Conservation (phyloP, 1,140 invertebrate species). For the Thaumetopoea pityocampa region DNA sequence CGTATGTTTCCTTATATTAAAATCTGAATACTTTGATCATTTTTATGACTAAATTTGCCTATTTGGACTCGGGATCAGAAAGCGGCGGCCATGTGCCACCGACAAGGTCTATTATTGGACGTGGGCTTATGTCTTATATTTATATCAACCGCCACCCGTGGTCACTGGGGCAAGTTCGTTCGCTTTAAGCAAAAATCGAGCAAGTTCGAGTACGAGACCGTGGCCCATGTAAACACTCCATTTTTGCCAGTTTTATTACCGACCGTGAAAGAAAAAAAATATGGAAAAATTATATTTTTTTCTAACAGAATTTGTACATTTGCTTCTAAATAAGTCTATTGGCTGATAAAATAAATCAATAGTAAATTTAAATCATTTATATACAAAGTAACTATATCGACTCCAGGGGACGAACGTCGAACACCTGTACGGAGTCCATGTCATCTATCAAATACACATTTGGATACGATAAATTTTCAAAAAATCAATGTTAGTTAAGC, state of each 20-base stretch:
- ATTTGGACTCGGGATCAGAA: constrained; percentile 20
- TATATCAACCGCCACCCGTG: constrained; percentile 52
- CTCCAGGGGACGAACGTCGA: too few species aligned
- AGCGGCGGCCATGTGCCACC: constrained; percentile 34
- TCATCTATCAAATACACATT: too few species aligned
- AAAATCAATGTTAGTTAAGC: too few species aligned
- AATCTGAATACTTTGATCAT: too few species aligned
- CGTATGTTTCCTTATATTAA: too few species aligned
- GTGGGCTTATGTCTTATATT: constrained; percentile 56
- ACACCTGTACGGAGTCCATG: too few species aligned
- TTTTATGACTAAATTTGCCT: constrained; percentile 9
- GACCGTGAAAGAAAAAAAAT: constrained; percentile 5
- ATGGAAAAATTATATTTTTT: not conserved
- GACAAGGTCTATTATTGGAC: constrained; percentile 45
- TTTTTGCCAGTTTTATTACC: constrained; percentile 7
- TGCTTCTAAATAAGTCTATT: too few species aligned
- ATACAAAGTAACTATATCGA: too few species aligned
- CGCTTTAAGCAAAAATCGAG: constrained; percentile 68
- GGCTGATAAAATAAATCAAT: too few species aligned
- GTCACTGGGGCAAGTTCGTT: constrained; percentile 70
- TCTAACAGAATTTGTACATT: too few species aligned
- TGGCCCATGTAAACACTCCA: constrained; percentile 40
- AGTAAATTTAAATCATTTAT: too few species aligned
- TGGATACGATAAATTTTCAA: too few species aligned
- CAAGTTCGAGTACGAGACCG: constrained; percentile 65